Evolutionary conservation across 2,888 invertebrate species (phyloP).

Genomic region (Sarcophaga carnaria): DNA sequence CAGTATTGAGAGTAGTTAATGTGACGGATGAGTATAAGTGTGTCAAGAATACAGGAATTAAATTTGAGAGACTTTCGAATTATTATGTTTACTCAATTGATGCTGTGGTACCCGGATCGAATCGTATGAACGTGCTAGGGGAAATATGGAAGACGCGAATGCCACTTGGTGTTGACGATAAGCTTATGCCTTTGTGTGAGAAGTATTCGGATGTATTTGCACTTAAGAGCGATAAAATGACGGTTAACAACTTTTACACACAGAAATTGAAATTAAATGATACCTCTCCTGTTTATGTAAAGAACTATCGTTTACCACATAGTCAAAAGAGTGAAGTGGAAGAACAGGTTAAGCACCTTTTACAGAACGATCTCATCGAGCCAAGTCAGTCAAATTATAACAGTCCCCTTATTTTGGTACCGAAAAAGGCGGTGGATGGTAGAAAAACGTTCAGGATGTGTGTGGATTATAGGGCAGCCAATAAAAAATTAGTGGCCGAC

Average conservation of each 20-base stretch:
- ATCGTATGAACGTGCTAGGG: background rate
- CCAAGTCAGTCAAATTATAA: too few relatives aligned
- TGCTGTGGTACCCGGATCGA: background rate
- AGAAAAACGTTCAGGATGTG: too few relatives aligned
- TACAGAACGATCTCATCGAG: too few relatives aligned
- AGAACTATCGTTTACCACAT: too few relatives aligned
- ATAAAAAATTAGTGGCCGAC: too few relatives aligned
- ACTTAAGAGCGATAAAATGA: conserved; percentile 12
- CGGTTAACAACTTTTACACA: conserved; percentile 4
- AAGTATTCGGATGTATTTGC: conserved; percentile 15
- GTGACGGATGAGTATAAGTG: conserved; percentile 2
- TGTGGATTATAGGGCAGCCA: too few relatives aligned
- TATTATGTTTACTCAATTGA: conserved; percentile 7
- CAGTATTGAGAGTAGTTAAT: conserved; percentile 9
- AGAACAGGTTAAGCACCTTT: too few relatives aligned
- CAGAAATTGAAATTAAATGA: too few relatives aligned
- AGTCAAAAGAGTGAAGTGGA: too few relatives aligned
- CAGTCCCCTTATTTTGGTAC: too few relatives aligned
- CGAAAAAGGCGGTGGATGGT: too few relatives aligned
- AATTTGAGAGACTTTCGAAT: conserved; percentile 10
- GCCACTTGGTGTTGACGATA: background rate
- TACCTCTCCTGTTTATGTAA: too few relatives aligned
- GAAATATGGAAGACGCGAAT: background rate
- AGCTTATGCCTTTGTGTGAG: conserved; percentile 5
- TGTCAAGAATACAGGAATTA: background rate